phyloP scores from a whole-genome alignment of 2,797 vertebrate species.

The Neoniphon sammara region DNA sequence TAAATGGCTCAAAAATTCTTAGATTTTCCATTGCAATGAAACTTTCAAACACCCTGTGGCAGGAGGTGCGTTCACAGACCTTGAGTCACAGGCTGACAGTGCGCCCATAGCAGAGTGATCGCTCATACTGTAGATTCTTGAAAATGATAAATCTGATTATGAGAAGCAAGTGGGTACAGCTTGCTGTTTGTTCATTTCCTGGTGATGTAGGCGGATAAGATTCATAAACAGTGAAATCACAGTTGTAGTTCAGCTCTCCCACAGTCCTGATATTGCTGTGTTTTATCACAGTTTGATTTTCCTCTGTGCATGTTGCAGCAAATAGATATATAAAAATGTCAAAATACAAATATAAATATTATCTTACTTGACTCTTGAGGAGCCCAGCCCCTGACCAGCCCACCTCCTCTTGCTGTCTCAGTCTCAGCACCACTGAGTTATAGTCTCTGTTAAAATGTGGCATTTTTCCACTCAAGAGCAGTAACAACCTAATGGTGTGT shows the following conservation, averaged over 20 bases:
- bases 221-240: constrained; percentile 54
- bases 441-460: constrained; percentile 44
- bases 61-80: neutral
- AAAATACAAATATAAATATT: neutral
- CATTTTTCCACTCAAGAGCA: constrained; percentile 51
- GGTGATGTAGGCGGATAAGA: constrained; percentile 51
- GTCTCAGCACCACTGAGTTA: constrained; percentile 8
- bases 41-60: constrained; percentile 20
- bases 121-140: neutral
- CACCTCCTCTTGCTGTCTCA: constrained; percentile 15
- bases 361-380: too few relatives aligned
- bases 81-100: constrained; percentile 8
- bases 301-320: neutral
- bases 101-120: neutral
- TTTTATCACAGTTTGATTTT: too few relatives aligned
- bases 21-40: neutral
- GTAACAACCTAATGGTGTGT: constrained; percentile 64
- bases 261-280: constrained; percentile 7
- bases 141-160: neutral
- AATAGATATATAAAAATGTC: constrained; percentile 7
- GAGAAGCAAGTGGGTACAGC: neutral
- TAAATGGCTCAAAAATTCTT: too few relatives aligned
- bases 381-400: constrained; percentile 1
- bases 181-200: constrained; percentile 49
- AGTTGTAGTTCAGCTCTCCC: constrained; percentile 14